Percentiles rank a stretch among this genome's conserved stretches.
These are phyloP conservation scores for Nesidiocoris tenuis DNA, from an alignment of 2,888 invertebrate species.

Conservation along the genomic window DNA sequence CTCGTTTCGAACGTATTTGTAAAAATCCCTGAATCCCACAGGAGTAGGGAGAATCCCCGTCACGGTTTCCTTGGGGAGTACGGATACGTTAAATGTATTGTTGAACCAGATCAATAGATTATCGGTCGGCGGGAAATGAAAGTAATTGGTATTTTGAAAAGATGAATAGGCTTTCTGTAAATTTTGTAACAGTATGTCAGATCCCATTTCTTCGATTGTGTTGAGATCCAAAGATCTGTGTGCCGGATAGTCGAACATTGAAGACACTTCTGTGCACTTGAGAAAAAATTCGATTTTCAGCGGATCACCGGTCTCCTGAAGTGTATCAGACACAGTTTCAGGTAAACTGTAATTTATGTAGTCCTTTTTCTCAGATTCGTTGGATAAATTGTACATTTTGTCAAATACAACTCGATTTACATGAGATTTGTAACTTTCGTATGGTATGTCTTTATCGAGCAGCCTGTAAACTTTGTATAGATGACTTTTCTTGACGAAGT, in stretches of 20 bases:
- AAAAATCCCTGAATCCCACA: constrained; percentile 12
- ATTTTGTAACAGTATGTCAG: constrained; percentile 6
- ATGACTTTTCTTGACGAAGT: background rate
- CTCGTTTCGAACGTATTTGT: constrained; percentile 11
- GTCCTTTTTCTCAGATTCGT: background rate
- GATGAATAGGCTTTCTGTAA: constrained; percentile 4
- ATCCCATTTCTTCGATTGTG: constrained; percentile 14
- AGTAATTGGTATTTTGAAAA: constrained; percentile 8
- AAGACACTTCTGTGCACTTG: constrained; percentile 16
- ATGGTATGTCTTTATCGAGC: background rate
- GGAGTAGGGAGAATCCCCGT: constrained; percentile 7
- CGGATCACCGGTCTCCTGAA: constrained; percentile 1
- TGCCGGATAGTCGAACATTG: constrained; percentile 8
- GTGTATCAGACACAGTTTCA: background rate
- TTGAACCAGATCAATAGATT: constrained; percentile 20
- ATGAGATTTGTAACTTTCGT: background rate
- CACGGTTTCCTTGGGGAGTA: background rate
- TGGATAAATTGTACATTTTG: constrained; percentile 22
- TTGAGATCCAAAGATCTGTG: background rate
- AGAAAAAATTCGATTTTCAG: constrained; percentile 16
- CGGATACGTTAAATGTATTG: constrained; percentile 2
- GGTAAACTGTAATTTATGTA: background rate
- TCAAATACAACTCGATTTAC: constrained; percentile 8
- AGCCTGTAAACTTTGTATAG: constrained; percentile 13
- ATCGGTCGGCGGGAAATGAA: constrained; percentile 16